Base-by-base conservation (phyloP, 2,888 invertebrate species). In the Drosophila nigricruria region DNA sequence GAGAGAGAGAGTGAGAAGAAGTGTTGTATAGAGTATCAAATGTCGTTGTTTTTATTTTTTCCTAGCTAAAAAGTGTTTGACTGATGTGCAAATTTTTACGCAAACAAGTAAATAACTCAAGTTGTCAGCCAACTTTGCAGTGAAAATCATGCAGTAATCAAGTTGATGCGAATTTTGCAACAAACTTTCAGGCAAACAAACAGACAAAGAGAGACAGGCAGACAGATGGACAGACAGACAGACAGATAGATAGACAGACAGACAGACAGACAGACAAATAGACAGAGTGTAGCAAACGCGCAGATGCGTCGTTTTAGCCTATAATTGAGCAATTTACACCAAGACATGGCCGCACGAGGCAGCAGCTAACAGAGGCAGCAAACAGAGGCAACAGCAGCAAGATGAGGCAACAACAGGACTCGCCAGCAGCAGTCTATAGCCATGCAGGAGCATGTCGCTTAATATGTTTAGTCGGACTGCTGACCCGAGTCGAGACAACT, bases 291-390 rank as follows among this genome's bases (percentile, higher is more conserved):
- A 12, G 20, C 49, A 40, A 49, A 18, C 49, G 50, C 23, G 56
- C 54, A 56, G 62, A 27, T 71, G 77, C 56, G 47, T 67, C 53
- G 53, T 56, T 54, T 69, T 74, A 77, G 86, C 73, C 80, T 69
- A 86, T 84, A 84, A 84, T 88, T 84, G 83, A 88, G 86, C 83
- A 84, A 82, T 84, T 88, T 82, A 73, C 87, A 86, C 86, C 86
- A 80, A 75, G 82, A 82, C 73, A 82, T 64, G 65, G 32, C 30
- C 23, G n/a, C 23, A 25, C 25, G 14, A n/a, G 16, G 38, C 54
- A 12, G 18, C 18, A 20, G 3, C 9, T n/a, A 3, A 1, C n/a
- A 40, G 40, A 0, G 0, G 36, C n/a, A n/a, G n/a, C n/a, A n/a
- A n/a, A n/a, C n/a, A n/a, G 18, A 5, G 9, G 52, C 52, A 5